Evolutionary conservation across 1,140 invertebrate species (phyloP), one percentile per base, ranked within the genome.

Genomic region (Philotrypesis tridentata): DNA sequence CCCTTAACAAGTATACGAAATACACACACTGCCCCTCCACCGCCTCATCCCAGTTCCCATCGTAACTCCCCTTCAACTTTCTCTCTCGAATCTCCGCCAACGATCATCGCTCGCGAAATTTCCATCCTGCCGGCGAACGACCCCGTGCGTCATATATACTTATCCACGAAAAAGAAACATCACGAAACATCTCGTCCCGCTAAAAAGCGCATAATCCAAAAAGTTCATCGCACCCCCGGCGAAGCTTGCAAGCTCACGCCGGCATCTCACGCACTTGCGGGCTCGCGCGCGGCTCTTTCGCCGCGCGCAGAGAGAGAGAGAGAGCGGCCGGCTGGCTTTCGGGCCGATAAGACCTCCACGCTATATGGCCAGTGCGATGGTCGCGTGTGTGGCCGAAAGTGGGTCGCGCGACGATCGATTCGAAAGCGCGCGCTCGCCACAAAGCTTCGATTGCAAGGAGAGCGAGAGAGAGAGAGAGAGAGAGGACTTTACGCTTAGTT

Each of bases 391-490:
- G n/a, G 2, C 60, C 7, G 55, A 72, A 80, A 80, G 33, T 80
- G 61, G 79, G 79, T 80, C 71, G 37, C 21, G 23, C 4, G 61
- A 48, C 76, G 76, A 78, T 78, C 76, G 76, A 78, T 78, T 17
- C 74, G n/a, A n/a, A 23, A 65, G 74, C 74, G 55, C 74, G 74
- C 55, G 55, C 17, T 63, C 43, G 21, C 67, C 14, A n/a, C 31
- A 43, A 71, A 71, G 43, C 37, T 71, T 71, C 33, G 70, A 33
- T 55, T 55, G 48, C 48, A 55, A 55, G 48, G 48, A 55, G 48
- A 55, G 48, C 48, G 21, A 21, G 21, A 55, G 48, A 17, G 7
- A 21, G 48, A 55, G 17, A n/a, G 17, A 9, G 33, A 37, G 33
- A 3, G 33, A 37, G 33, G 33, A 5, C 9, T 3, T 37, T 37